These are phyloP conservation scores for Anticlea derivata DNA, from an alignment of 2,888 invertebrate genomes.

Conservation along the genomic window DNA sequence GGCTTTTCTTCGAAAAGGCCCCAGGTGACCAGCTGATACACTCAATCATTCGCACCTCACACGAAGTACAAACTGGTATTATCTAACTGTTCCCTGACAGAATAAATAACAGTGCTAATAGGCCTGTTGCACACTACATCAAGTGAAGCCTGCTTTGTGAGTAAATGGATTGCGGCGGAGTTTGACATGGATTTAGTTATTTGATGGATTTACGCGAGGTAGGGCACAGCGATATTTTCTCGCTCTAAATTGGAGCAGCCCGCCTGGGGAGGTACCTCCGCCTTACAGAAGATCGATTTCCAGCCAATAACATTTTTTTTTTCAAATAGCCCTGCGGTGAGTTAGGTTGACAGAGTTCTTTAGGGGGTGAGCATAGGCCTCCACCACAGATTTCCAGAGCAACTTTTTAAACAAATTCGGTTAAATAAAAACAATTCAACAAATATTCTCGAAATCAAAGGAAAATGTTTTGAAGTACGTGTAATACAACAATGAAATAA, in stretches of 20 bases:
- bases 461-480: not conserved
- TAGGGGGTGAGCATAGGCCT: too few relatives aligned
- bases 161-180: not conserved
- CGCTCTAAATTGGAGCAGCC: too few relatives aligned
- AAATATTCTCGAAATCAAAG: slow-evolving; percentile 1
- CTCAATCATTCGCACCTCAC: slow-evolving; percentile 48
- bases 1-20: not conserved
- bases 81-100: slow-evolving; percentile 18
- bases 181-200: not conserved
- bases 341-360: too few relatives aligned
- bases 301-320: too few relatives aligned
- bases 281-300: too few relatives aligned
- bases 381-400: too few relatives aligned
- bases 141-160: slow-evolving; percentile 1
- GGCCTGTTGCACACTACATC: slow-evolving; percentile 25
- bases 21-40: slow-evolving; percentile 32
- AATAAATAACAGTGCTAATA: slow-evolving; percentile 30
- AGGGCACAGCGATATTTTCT: too few relatives aligned
- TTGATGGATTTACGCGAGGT: too few relatives aligned
- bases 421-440: not conserved
- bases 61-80: slow-evolving; percentile 36
- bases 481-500: slow-evolving; percentile 8
- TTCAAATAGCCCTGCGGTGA: too few relatives aligned
- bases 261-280: too few relatives aligned
- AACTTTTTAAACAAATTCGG: too few relatives aligned